phyloP scores from a whole-genome alignment of 2,888 invertebrate genomes.

The Cenopis cana region DNA sequence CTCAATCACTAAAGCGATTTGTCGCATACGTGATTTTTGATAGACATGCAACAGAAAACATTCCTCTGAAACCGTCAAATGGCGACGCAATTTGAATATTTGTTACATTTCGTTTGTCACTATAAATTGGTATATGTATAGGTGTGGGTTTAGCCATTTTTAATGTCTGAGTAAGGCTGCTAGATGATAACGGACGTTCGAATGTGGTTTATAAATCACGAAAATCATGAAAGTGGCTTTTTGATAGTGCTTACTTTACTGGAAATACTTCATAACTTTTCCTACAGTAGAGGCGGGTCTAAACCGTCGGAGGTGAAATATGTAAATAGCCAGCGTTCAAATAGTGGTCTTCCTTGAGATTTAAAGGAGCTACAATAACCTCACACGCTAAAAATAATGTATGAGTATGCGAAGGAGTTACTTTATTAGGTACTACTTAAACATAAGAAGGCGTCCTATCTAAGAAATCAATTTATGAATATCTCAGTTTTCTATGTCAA shows the following conservation, averaged over 20 bases:
- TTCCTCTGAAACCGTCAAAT: neutral
- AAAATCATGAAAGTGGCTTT: constrained; percentile 1
- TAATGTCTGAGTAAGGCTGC: too few species aligned
- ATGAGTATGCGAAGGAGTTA: neutral
- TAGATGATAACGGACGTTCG: neutral
- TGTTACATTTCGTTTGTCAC: too few species aligned
- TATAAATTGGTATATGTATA: too few species aligned
- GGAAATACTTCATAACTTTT: constrained; percentile 62
- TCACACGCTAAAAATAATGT: constrained; percentile 7
- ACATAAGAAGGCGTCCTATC: neutral
- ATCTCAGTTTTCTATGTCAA: neutral
- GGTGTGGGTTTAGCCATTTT: too few species aligned
- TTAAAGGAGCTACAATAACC: constrained; percentile 12
- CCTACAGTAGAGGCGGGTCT: constrained; percentile 35
- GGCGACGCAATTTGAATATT: neutral
- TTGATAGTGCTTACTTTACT: constrained; percentile 38
- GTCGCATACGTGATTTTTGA: constrained; percentile 23
- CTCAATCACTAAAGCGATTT: constrained; percentile 22
- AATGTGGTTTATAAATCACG: neutral
- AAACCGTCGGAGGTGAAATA: constrained; percentile 43
- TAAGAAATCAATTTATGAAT: neutral
- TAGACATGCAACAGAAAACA: constrained; percentile 1
- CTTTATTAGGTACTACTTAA: neutral
- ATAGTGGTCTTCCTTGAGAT: constrained; percentile 16
- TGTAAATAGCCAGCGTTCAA: constrained; percentile 40